Conservation (phyloP, 1,140 invertebrate species). For the Platyscapa corneri region DNA sequence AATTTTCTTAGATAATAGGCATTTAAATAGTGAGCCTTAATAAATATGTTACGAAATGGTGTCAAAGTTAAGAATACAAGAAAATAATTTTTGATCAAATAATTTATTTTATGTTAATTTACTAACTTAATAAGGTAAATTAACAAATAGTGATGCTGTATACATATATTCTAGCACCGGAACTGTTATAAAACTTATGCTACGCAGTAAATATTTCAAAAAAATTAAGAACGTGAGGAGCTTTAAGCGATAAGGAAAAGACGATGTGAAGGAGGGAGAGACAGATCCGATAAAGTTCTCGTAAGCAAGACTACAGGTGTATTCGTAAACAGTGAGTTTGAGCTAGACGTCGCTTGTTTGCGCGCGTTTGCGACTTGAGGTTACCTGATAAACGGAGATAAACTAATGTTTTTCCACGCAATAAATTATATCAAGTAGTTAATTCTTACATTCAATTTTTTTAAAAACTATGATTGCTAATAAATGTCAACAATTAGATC, state of each 20-base stretch:
- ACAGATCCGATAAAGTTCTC: conserved; percentile 34
- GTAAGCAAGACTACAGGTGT: conserved; percentile 8
- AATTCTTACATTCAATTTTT: background rate
- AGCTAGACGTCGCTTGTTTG: background rate
- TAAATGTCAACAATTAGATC: background rate
- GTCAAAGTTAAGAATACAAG: background rate
- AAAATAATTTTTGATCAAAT: background rate
- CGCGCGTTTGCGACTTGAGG: background rate
- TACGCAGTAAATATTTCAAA: background rate
- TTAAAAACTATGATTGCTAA: background rate
- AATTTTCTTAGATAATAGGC: background rate
- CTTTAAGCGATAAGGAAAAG: conserved; percentile 21
- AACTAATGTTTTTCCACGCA: conserved; percentile 16
- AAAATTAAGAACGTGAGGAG: conserved; percentile 34
- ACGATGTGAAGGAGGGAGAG: conserved; percentile 17
- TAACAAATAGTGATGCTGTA: conserved; percentile 4
- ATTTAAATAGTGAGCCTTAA: background rate
- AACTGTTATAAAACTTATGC: conserved; percentile 10
- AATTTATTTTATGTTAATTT: background rate
- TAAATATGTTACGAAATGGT: background rate
- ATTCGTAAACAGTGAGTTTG: background rate
- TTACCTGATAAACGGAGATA: conserved; percentile 52
- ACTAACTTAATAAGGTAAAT: conserved; percentile 15
- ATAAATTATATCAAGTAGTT: background rate
- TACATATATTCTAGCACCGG: background rate